Conservation (phyloP, 2,797 vertebrate genomes). For the Hippopotamyrus pictus region DNA sequence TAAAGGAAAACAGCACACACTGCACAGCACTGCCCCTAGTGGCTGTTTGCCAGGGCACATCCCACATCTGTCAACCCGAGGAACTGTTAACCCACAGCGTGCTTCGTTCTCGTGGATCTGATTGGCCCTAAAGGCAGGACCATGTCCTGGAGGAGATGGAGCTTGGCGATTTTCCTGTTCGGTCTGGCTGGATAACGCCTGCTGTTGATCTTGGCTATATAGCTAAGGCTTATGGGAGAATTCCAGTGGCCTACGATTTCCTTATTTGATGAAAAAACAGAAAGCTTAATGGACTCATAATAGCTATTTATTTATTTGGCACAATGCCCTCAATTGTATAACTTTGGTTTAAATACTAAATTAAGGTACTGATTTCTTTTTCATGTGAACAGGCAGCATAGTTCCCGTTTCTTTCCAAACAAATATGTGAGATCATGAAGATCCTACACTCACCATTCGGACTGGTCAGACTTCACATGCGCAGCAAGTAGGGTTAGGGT, state of each 20-base stretch:
- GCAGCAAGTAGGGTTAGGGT: no score
- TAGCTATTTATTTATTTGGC: constrained; percentile 24
- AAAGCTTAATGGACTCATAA: constrained; percentile 13
- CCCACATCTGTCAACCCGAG: neutral
- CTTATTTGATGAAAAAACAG: constrained; percentile 16
- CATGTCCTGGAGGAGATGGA: neutral
- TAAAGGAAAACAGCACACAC: neutral
- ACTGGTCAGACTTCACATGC: neutral
- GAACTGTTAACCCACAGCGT: neutral
- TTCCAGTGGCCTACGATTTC: constrained; percentile 3
- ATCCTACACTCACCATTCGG: neutral
- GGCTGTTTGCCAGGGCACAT: neutral
- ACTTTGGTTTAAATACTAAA: neutral
- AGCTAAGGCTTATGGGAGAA: neutral
- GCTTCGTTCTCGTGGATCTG: neutral
- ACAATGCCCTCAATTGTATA: neutral
- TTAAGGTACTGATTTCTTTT: neutral
- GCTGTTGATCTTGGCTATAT: constrained; percentile 10
- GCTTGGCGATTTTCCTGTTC: neutral
- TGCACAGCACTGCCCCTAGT: neutral
- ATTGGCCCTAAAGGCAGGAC: neutral
- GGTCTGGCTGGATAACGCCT: neutral
- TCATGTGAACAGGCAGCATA: neutral
- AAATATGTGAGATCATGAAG: neutral
- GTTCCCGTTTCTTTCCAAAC: neutral